Conservation (phyloP, 2,888 invertebrate genomes). For the Cosmia trapezina region DNA sequence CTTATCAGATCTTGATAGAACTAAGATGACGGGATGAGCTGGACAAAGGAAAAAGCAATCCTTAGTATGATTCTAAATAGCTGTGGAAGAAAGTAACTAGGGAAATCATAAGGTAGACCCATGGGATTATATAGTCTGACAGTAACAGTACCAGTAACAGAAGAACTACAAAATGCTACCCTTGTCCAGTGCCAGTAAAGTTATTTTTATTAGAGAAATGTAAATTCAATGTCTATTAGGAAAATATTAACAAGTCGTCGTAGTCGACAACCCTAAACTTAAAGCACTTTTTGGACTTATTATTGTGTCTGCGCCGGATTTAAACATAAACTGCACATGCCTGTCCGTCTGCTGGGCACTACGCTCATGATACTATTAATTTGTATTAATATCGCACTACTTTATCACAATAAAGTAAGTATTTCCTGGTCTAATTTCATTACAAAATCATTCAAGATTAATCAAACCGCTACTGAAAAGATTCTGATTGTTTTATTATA, state of each 20-base stretch:
- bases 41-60: neutral
- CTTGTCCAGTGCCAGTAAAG: neutral
- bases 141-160: neutral
- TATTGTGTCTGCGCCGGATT: conserved; percentile 61
- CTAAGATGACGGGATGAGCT: neutral
- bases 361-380: conserved; percentile 19
- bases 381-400: conserved; percentile 7
- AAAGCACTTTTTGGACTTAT: conserved; percentile 55
- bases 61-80: neutral
- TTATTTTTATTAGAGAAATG: neutral
- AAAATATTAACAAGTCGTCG: neutral
- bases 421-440: neutral
- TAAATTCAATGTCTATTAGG: neutral
- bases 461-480: neutral
- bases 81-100: neutral
- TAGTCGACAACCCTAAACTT: conserved; percentile 35
- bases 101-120: neutral
- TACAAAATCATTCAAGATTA: too few species aligned
- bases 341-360: conserved; percentile 39
- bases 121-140: neutral
- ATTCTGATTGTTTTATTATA: neutral
- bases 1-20: neutral
- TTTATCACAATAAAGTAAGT: neutral
- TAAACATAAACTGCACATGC: conserved; percentile 64
- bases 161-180: neutral